Base-by-base conservation (phyloP, 2,113 vertebrate genomes). In the Callaeas wilsoni region DNA sequence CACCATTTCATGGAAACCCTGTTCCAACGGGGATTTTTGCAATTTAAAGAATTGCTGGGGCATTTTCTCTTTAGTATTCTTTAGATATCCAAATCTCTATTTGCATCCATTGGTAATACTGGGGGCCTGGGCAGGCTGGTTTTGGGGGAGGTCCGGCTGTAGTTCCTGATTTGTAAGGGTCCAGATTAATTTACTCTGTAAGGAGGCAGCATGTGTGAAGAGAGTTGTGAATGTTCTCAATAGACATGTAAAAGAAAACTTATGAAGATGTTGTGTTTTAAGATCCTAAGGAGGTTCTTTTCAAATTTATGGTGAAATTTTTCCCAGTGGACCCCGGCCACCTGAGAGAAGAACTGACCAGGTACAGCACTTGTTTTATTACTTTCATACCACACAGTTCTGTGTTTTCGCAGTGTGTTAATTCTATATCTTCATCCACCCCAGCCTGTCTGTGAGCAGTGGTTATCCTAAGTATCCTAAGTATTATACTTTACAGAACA, bases 251-350 rank as follows among this genome's bases (percentile, higher is more conserved):
- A 97, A 97, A 97, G 93, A 93, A 97, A 98, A 98, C 98, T 98
- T 97, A 98, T 96, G 96, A 95, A 96, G 96, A 63, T 98, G 92
- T 98, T 98, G 91, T 98, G 97, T 98, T 98, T 98, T 98, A 98
- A 98, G 98, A 98, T 98, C 98, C 98, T 98, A 98, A 97, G 97
- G 99, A 99, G 84, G 97, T 99, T 96, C 98, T 99, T 97, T 99
- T 99, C 98, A 99, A 98, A 98, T 99, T 99, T 97, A 99, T 99
- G 97, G 99, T 99, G 82, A 99, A 99, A 98, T 99, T 99, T 97
- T 99, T 99, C 96, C 99, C 99, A 92, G 99, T 99, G 90, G 99
- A 99, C 95, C 99, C 99, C 19, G 98, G 99, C n/a, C 99, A 99
- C 76, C 98, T 99, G 46, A 98, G 98, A 96, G 98, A 99, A 98